Conservation (phyloP, 2,113 vertebrate species). For the Mesembrinibis cayennensis region DNA sequence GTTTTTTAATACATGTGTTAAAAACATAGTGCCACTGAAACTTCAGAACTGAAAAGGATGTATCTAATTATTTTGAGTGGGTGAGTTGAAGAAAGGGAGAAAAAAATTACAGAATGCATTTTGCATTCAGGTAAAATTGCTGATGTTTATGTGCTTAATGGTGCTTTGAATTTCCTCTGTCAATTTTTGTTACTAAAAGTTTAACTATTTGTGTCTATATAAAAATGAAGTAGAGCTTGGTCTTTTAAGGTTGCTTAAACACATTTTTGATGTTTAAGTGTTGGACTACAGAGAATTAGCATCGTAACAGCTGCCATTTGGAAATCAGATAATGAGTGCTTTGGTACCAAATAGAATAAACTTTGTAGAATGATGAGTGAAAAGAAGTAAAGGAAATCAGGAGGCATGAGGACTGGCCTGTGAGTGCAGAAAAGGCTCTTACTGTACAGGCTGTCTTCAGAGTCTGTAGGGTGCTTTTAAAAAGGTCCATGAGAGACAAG, state of each 20-base stretch:
- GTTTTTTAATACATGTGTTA: neutral
- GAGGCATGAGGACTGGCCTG: neutral
- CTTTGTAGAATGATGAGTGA: neutral
- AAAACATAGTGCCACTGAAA: neutral
- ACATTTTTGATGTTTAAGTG: neutral
- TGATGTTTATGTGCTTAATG: slow-evolving; percentile 8
- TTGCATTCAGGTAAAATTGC: neutral
- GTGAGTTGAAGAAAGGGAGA: neutral
- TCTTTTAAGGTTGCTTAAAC: neutral
- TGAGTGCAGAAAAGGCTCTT: neutral
- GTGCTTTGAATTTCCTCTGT: neutral
- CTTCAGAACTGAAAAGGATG: neutral
- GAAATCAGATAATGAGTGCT: neutral
- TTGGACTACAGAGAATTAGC: neutral
- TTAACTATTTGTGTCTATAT: neutral
- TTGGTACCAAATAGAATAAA: neutral
- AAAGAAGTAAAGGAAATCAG: neutral
- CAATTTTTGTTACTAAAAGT: neutral
- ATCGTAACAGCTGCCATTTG: neutral
- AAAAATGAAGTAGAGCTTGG: neutral
- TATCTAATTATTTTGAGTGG: slow-evolving; percentile 23
- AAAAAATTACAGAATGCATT: neutral
- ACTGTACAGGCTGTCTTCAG: neutral
- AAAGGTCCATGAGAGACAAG: neutral
- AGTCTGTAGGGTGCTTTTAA: neutral